Percentiles rank a stretch among this genome's conserved stretches.
These are phyloP conservation scores for Cheilosia urbana DNA, from an alignment of 2,888 invertebrate species.

Conservation along the genomic window DNA sequence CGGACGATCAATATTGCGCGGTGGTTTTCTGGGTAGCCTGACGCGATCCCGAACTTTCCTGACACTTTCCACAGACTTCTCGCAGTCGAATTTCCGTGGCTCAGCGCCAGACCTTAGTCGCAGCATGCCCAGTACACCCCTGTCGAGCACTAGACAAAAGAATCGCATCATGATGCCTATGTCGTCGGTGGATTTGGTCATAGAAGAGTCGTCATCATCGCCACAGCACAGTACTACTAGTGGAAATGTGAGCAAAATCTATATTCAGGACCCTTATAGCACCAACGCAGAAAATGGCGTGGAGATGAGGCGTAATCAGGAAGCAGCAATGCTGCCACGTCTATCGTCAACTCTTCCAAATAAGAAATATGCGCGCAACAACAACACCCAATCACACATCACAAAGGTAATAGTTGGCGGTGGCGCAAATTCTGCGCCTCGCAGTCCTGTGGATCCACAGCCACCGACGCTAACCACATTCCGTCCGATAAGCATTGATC, in stretches of 20 bases:
- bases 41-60: conserved; percentile 86
- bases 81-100: conserved; percentile 80
- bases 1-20: conserved; percentile 80
- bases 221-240: conserved; percentile 68
- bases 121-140: conserved; percentile 82
- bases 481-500: conserved; percentile 59
- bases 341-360: conserved; percentile 66
- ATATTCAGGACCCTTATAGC: conserved; percentile 57
- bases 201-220: conserved; percentile 78
- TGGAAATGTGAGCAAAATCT: conserved; percentile 69
- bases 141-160: conserved; percentile 77
- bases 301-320: conserved; percentile 71
- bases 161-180: conserved; percentile 76
- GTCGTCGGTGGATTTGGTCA: conserved; percentile 78
- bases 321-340: conserved; percentile 59
- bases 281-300: conserved; percentile 44
- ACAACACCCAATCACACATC: conserved; percentile 31
- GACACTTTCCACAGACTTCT: conserved; percentile 81
- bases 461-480: conserved; percentile 57
- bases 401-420: conserved; percentile 54
- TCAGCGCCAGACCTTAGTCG: conserved; percentile 83
- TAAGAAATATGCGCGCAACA: conserved; percentile 49
- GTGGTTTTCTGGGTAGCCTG: conserved; percentile 85
- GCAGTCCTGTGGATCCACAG: conserved; percentile 45
- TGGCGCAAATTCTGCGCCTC: conserved; percentile 18